Percentiles rank a stretch among this genome's conserved stretches.
Conservation (phyloP, 2,113 vertebrate genomes). For the Lates calcarifer region DNA sequence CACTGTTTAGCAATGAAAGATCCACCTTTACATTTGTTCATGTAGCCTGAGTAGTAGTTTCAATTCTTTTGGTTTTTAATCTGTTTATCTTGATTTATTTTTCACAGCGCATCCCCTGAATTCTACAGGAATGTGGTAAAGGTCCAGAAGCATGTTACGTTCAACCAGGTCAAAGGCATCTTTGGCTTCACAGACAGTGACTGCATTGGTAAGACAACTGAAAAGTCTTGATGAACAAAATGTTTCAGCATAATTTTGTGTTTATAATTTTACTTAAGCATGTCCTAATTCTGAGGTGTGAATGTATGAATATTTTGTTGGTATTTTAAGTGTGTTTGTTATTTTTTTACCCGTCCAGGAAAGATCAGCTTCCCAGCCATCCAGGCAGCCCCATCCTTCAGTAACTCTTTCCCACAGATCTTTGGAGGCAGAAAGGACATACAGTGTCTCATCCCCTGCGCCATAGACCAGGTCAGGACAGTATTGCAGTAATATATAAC, state of each 20-base stretch:
- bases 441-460: constrained; percentile 97
- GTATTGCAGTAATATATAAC: background rate
- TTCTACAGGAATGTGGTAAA: constrained; percentile 96
- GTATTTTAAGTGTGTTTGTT: background rate
- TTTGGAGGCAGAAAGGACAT: constrained; percentile 90
- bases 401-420: constrained; percentile 95
- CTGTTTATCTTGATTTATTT: background rate
- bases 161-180: constrained; percentile 99
- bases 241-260: background rate
- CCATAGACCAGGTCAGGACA: constrained; percentile 93
- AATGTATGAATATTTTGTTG: background rate
- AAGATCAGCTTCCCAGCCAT: constrained; percentile 98
- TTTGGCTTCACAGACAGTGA: constrained; percentile 98
- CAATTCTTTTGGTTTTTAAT: background rate
- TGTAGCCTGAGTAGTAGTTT: background rate
- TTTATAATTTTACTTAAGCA: background rate
- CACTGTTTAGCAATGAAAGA: background rate
- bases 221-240: background rate
- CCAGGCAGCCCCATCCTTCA: constrained; percentile 97
- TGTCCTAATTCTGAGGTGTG: background rate
- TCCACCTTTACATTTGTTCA: background rate
- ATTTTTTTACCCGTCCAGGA: constrained; percentile 81
- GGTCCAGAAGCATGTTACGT: constrained; percentile 97
- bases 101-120: constrained; percentile 86
- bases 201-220: constrained; percentile 89